Evolutionary conservation across 2,113 vertebrate genomes (phyloP).

Genomic region (Steatornis caripensis): DNA sequence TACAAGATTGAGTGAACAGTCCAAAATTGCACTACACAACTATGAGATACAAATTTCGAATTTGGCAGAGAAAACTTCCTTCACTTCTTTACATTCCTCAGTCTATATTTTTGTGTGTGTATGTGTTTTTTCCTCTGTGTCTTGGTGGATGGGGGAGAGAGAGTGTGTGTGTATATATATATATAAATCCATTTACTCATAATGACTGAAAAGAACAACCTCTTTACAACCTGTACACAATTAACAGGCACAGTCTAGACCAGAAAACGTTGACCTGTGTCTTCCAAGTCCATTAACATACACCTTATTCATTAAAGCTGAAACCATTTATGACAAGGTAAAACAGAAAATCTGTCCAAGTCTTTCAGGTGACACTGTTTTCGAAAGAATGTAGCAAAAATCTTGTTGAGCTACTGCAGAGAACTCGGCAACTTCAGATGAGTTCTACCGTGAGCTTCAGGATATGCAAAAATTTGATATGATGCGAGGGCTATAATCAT

Average conservation of each 20-base stretch:
- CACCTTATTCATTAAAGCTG: background rate
- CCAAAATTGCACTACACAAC: rapidly evolving
- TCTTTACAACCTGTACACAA: background rate
- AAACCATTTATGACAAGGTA: background rate
- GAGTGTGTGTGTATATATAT: rapidly evolving
- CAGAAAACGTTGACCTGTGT: background rate
- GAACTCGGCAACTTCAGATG: background rate
- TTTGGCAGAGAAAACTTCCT: background rate
- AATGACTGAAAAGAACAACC: background rate
- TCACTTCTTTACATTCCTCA: background rate
- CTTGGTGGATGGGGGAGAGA: rapidly evolving
- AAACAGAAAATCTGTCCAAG: background rate
- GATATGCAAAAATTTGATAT: background rate
- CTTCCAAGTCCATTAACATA: background rate
- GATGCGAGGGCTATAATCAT: background rate
- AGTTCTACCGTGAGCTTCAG: background rate
- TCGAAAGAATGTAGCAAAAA: background rate
- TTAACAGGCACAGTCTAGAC: background rate
- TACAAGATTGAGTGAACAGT: background rate
- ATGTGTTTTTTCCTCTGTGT: too few relatives aligned
- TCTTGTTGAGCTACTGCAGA: background rate
- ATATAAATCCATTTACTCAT: background rate
- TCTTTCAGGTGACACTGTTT: background rate
- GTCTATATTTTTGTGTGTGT: background rate
- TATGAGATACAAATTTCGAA: background rate